Conservation (phyloP, 2,797 vertebrate genomes). For the Pipistrellus pipistrellus region DNA sequence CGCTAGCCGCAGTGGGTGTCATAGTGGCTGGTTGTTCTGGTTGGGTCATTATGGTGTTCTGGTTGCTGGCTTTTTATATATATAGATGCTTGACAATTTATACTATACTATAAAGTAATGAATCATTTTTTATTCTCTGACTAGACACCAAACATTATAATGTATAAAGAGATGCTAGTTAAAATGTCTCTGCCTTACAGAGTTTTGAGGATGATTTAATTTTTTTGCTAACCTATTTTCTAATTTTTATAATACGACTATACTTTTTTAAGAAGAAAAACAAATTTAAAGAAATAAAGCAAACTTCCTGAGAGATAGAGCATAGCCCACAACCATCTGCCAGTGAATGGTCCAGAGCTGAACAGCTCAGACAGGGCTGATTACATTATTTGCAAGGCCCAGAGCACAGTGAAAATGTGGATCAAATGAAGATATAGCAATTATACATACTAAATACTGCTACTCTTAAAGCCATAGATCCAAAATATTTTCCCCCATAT, state of each 20-base stretch:
- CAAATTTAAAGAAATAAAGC: not conserved
- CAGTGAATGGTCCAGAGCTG: not conserved
- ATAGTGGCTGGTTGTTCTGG: too few species aligned
- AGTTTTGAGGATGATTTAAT: not conserved
- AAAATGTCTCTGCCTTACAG: slow-evolving; percentile 28
- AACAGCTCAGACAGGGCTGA: not conserved
- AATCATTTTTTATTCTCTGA: slow-evolving; percentile 26
- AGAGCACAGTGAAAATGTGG: not conserved
- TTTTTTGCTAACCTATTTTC: slow-evolving; percentile 25
- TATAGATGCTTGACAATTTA: not conserved
- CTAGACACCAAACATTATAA: not conserved
- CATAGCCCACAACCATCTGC: not conserved
- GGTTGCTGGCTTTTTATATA: too few species aligned
- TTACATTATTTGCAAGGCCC: not conserved
- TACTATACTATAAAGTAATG: not conserved
- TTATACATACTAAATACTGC: not conserved
- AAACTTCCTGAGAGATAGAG: not conserved
- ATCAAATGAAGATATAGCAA: not conserved
- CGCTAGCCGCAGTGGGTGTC: too few species aligned
- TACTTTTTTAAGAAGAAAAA: not conserved
- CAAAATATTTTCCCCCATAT: not conserved
- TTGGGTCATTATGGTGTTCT: too few species aligned
- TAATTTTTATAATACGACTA: not conserved
- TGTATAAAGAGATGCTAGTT: not conserved
- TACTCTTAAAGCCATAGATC: not conserved